Base-by-base conservation (phyloP, 2,113 vertebrate species). In the Panurus biarmicus region DNA sequence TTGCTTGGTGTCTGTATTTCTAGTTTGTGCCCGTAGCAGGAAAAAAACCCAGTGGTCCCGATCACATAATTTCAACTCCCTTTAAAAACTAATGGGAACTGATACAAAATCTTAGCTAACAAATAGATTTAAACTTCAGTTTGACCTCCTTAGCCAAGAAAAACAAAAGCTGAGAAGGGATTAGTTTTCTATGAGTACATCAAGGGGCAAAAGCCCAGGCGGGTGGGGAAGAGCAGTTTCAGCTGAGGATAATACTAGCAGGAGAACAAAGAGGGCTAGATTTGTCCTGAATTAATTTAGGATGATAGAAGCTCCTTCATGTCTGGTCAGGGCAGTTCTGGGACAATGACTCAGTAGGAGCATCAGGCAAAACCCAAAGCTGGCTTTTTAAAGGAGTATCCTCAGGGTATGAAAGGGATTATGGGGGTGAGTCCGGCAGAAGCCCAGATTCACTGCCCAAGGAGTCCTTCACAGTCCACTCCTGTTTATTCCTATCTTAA, bases 121-220 rank as follows among this genome's bases (percentile, higher is more conserved):
- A 79, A 89, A 76, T 42, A 67, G 69, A 58, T 85, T 90, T 93
- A 77, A 95, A 91, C 64, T 83, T 95, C 38, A 62, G 15, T 44
- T 94, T 91, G 92, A 84, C 80, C 85, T 90, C 53, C 69, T 71
- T 69, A 86, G 57, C 76, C 45, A 81, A 86, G 76, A n/a, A 87
- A 94, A 95, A 83, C 76, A 81, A 92, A 95, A 84, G 40, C 53
- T 6, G 7, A 73, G 47, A 81, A 48, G 36, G 65, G 80, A 92
- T 90, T 93, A 85, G n/a, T 82, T 87, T 90, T 57, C 65, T 72
- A 23, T 53, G 36, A 92, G 53, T 28, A 57, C 57, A 90, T 84
- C 66, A 90, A 70, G 58, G 45, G 74, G 45, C 17, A 72, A 82
- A 87, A 78, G 7, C 73, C 31, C 57, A 79, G 60, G 48, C 0